A percentile compares a stretch with the other conserved stretches of the same genome.
These are phyloP conservation scores for Lepus europaeus DNA, from an alignment of 2,113 vertebrate genomes.

Conservation along the genomic window DNA sequence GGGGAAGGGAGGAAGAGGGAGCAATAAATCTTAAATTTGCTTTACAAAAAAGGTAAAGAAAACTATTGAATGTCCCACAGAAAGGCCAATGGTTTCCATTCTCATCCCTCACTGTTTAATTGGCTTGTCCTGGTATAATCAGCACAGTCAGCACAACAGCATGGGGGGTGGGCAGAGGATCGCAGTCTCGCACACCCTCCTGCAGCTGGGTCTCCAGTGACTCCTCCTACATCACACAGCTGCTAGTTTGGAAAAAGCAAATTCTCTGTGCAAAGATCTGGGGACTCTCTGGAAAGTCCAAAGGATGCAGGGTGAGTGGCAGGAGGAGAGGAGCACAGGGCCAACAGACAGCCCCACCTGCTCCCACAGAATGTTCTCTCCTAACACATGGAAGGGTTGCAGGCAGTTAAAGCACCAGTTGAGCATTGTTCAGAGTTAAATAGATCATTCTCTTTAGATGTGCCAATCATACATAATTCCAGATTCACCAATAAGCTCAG, in stretches of 20 bases:
- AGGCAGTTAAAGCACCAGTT: not conserved
- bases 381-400: not conserved
- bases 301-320: not conserved
- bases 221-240: not conserved
- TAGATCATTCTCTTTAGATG: not conserved
- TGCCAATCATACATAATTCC: not conserved
- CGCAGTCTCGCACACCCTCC: not conserved
- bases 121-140: not conserved
- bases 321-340: not conserved
- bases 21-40: not conserved
- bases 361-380: no score
- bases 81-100: not conserved
- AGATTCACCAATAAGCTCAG: not conserved
- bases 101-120: not conserved
- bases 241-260: not conserved
- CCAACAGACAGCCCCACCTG: not conserved
- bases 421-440: not conserved
- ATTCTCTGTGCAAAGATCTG: not conserved
- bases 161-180: rapidly evolving
- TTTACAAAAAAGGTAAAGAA: not conserved
- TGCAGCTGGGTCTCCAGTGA: not conserved
- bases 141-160: no score
- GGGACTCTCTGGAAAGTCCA: not conserved
- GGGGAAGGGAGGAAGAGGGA: not conserved
- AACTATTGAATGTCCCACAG: not conserved